phyloP scores from a whole-genome alignment of 2,888 invertebrate genomes.

The Chydorus sphaericus region DNA sequence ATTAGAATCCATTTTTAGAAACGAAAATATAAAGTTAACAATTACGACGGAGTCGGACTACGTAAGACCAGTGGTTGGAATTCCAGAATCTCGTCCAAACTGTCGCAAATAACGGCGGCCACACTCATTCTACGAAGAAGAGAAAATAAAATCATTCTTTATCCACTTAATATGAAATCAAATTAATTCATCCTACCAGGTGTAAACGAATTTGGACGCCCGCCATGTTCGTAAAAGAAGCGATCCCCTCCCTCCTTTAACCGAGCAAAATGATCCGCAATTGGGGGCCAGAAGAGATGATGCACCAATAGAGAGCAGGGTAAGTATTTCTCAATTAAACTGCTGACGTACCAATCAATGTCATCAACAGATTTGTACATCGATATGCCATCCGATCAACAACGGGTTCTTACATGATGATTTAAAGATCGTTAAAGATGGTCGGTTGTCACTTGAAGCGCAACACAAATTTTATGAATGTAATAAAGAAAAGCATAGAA shows the following conservation, averaged over 20 bases:
- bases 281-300: slow-evolving; percentile 72
- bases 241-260: slow-evolving; percentile 74
- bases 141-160: background rate
- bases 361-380: slow-evolving; percentile 60
- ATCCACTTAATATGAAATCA: no score
- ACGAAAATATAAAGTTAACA: background rate
- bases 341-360: slow-evolving; percentile 74
- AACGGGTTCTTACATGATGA: background rate
- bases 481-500: no score
- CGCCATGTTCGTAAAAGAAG: slow-evolving; percentile 49
- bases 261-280: slow-evolving; percentile 73
- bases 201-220: slow-evolving; percentile 21
- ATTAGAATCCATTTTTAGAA: background rate
- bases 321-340: slow-evolving; percentile 59
- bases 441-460: slow-evolving; percentile 50
- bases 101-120: slow-evolving; percentile 61
- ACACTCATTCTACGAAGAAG: slow-evolving; percentile 42
- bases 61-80: slow-evolving; percentile 58
- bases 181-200: no score
- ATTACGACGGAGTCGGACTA: slow-evolving; percentile 27
- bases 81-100: slow-evolving; percentile 46
- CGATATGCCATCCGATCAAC: slow-evolving; percentile 23
- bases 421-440: background rate
- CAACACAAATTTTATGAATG: background rate
- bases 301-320: slow-evolving; percentile 67